Evolutionary conservation across 2,797 vertebrate genomes (phyloP), one percentile per base, ranked within the genome.

Genomic region (Florisuga fusca): DNA sequence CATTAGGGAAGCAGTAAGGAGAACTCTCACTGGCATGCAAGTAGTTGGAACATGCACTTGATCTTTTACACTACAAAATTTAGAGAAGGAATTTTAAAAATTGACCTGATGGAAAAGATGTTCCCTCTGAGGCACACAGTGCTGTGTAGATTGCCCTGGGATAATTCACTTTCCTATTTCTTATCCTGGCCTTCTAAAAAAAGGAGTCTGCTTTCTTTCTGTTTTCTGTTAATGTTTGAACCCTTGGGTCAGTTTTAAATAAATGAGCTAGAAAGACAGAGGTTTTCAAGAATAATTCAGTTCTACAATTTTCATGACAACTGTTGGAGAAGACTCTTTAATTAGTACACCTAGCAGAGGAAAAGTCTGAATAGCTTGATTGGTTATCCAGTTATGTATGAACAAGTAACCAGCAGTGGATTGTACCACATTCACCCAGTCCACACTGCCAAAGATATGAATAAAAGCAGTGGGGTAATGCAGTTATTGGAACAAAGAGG

Each of bases 361-460:
- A 66, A 61, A 72, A 63, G 7, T 11, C n/a, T 26, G 12, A 34
- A 27, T 55, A 61, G n/a, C 20, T 57, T 45, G 2, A 20, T 46
- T 55, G 3, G 58, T 17, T 66, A 34, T 54, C 72, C 53, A 19
- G 9, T 10, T 66, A 5, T 43, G 18, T 15, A 17, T 12, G 38
- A 55, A 16, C 12, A 34, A 71, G 5, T 26, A 26, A 34, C 36
- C 2, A 4, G 25, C 38, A 76, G 16, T 0, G 0, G 1, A 10
- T 26, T 61, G 7, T 8, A 64, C 22, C 43, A 9, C 13, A 6
- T 57, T 64, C 25, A 27, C 4, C 4, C 15, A 15, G 19, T 33
- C 19, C 27, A 34, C 8, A 21, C 34, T 66, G 29, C 34, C 22
- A 58, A 75, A 18, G 45, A 50, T 27, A 5, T 13, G 17, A 69